phyloP scores from a whole-genome alignment of 2,113 vertebrate genomes.

The Labrus mixtus region DNA sequence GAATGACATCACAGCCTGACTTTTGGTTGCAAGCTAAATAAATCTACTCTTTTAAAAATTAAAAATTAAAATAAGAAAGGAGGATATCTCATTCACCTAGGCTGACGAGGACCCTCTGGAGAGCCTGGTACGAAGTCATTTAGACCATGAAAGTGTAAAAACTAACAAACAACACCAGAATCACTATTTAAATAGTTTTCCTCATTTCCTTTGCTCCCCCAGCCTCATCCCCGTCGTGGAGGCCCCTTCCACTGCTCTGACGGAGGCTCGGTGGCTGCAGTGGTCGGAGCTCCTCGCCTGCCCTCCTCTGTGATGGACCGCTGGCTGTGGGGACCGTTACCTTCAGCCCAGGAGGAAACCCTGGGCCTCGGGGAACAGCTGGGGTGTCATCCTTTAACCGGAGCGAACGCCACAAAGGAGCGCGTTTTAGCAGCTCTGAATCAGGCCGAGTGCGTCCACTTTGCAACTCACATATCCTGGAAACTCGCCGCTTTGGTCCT shows the following conservation, averaged over 20 bases:
- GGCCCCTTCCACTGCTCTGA: conserved; percentile 81
- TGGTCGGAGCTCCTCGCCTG: conserved; percentile 92
- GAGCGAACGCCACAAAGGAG: conserved; percentile 90
- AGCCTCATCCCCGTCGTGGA: conserved; percentile 86
- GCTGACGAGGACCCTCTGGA: no score
- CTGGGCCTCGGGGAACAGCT: conserved; percentile 92
- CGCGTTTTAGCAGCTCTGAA: conserved; percentile 89
- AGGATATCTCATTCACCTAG: no score
- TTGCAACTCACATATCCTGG: conserved; percentile 96
- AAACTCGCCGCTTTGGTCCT: conserved; percentile 93
- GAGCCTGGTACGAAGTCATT: no score
- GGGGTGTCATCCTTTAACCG: conserved; percentile 92
- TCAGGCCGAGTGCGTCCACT: conserved; percentile 95
- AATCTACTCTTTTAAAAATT: no score
- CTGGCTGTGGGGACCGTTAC: conserved; percentile 96
- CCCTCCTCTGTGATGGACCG: conserved; percentile 92
- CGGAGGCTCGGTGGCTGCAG: conserved; percentile 90
- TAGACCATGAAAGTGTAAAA: no score
- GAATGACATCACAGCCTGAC: no score
- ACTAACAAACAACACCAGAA: no score
- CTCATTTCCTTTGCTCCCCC: neutral
- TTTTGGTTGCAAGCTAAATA: no score
- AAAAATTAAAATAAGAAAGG: no score
- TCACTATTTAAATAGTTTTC: no score
- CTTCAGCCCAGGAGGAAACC: conserved; percentile 93